Percentiles rank a stretch among this genome's conserved stretches.
These are phyloP conservation scores for Brachionus rubens DNA, from an alignment of 1,140 invertebrate genomes.

Conservation along the genomic window DNA sequence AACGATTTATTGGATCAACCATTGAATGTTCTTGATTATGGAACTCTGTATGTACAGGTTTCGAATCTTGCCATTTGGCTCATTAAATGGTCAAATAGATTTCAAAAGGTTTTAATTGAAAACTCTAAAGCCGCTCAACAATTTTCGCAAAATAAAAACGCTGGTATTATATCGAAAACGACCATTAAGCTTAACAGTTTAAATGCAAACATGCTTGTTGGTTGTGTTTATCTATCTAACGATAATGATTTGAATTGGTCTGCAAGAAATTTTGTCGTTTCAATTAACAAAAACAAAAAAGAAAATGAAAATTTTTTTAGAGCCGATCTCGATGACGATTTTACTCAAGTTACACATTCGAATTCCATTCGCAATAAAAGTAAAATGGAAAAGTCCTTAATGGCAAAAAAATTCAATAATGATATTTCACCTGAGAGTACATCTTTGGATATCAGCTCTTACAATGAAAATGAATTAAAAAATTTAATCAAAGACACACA, in stretches of 20 bases:
- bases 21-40: neutral
- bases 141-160: neutral
- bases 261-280: neutral
- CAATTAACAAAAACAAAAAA: neutral
- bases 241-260: neutral
- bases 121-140: neutral
- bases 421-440: neutral
- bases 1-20: neutral
- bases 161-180: neutral
- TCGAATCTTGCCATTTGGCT: slow-evolving; percentile 36
- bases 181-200: neutral
- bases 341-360: slow-evolving; percentile 2
- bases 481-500: neutral
- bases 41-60: neutral
- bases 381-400: neutral
- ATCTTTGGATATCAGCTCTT: neutral
- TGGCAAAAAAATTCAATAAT: slow-evolving; percentile 25
- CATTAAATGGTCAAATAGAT: slow-evolving; percentile 4
- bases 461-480: neutral
- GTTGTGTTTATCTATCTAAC: slow-evolving; percentile 17
- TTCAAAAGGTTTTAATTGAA: slow-evolving; percentile 31
- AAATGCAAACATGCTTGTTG: slow-evolving; percentile 35
- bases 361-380: neutral
- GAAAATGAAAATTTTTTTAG: neutral
- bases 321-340: slow-evolving; percentile 3